Evolutionary conservation across 2,888 invertebrate species (phyloP).

Genomic region (Bellardia pandia): DNA sequence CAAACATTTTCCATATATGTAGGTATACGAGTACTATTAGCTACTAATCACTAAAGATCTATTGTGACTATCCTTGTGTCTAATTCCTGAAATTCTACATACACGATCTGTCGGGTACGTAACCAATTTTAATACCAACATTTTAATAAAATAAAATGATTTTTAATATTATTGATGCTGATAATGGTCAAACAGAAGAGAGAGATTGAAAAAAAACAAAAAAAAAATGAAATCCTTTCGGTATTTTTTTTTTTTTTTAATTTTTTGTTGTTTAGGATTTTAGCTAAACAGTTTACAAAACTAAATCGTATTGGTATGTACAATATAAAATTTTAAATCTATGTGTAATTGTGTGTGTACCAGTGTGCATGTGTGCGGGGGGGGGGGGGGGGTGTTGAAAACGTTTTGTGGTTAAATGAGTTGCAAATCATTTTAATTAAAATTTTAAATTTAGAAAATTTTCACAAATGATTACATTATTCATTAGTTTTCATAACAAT

Average conservation of each 20-base stretch:
- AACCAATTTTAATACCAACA: slow-evolving; percentile 66
- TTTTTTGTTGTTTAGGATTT: slow-evolving; percentile 15
- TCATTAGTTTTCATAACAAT: slow-evolving; percentile 74
- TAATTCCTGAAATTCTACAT: no score
- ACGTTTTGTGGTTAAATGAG: slow-evolving; percentile 75
- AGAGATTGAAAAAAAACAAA: slow-evolving; percentile 25
- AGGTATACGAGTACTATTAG: no score
- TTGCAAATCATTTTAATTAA: slow-evolving; percentile 78
- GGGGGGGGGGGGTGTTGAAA: slow-evolving; percentile 57
- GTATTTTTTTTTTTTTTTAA: background rate
- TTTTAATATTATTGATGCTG: slow-evolving; percentile 68
- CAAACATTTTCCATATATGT: no score
- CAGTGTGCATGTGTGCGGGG: slow-evolving; percentile 14
- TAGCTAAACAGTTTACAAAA: slow-evolving; percentile 64
- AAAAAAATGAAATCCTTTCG: slow-evolving; percentile 22
- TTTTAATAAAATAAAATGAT: slow-evolving; percentile 71
- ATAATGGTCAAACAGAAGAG: slow-evolving; percentile 33
- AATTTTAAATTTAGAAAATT: slow-evolving; percentile 75
- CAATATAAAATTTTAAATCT: slow-evolving; percentile 29
- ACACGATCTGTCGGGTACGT: background rate
- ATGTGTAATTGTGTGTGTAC: background rate
- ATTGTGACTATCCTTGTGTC: no score
- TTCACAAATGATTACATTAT: slow-evolving; percentile 73
- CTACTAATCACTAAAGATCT: no score
- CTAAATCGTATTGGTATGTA: slow-evolving; percentile 57